Percentiles rank a stretch among this genome's conserved stretches.
Evolutionary conservation across 2,113 vertebrate genomes (phyloP).

Genomic region (Helogale parvula): DNA sequence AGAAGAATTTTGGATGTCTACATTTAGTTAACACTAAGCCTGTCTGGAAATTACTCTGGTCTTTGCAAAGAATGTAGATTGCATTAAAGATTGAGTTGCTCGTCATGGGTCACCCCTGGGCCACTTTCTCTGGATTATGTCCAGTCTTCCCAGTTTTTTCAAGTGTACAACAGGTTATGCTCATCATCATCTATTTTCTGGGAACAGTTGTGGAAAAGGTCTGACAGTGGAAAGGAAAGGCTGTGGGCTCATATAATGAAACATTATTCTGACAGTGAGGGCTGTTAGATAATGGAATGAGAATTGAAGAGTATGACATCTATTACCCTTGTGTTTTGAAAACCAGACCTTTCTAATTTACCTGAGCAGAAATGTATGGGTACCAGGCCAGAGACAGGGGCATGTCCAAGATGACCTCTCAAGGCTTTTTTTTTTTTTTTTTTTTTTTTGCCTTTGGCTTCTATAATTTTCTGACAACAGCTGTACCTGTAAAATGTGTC

Average conservation of each 20-base stretch:
- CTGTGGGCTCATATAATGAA: not conserved
- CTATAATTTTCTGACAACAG: constrained; percentile 68
- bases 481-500: constrained; percentile 74
- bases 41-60: constrained; percentile 24
- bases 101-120: not conserved
- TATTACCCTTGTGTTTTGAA: not conserved
- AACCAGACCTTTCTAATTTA: constrained; percentile 11
- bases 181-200: not conserved
- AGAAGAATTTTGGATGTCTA: not conserved
- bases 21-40: not conserved
- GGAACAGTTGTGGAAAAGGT: not conserved
- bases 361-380: constrained; percentile 22
- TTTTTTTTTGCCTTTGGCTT: constrained; percentile 46
- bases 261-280: not conserved
- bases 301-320: not conserved
- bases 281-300: not conserved
- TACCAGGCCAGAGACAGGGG: not conserved
- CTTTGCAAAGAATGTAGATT: constrained; percentile 16
- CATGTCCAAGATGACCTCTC: constrained; percentile 38
- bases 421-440: not conserved
- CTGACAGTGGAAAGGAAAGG: not conserved
- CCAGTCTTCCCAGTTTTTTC: not conserved
- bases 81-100: not conserved
- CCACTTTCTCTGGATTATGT: constrained; percentile 39
- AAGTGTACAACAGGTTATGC: not conserved